Base-by-base conservation (phyloP, 2,113 vertebrate genomes). In the human region DNA sequence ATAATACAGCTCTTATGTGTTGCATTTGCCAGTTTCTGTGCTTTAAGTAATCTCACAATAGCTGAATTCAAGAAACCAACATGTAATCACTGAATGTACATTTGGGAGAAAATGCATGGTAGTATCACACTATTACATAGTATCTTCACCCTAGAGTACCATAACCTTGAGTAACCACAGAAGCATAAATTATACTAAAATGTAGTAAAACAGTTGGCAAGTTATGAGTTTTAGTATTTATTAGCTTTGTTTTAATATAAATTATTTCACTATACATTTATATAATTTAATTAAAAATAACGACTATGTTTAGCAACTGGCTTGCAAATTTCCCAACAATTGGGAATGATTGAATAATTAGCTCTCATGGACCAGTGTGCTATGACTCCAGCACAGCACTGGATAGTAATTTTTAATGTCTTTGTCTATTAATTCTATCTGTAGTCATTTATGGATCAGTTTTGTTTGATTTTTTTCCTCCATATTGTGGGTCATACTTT, bases 261-360 rank as follows among this genome's bases (percentile, higher is more conserved):
- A 79, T 73, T 66, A 84, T 90, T 90, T 76, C 48, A 86, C 38
- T 38, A 11, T 64, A 30, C 76, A 5, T 94, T 45, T 73, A 59
- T 55, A 73, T 79, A 72, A 83, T 48, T 90, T 82, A 82, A 78
- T 79, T 92, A 79, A 79, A 93, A 93, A 94, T 48, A 43, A 78
- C 90, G 9, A 6, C 13, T 75, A 25, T 79, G 17, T 80, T 96
- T 64, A 55, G 11, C 48, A 72, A 70, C 38, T 91, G 30, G 25
- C 52, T 92, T 94, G 16, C 57, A 86, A 96, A 83, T 79, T 88
- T 94, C 38, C n/a, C 45, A 88, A 5, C 87, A 88, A 92, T 95
- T 93, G 30, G 81, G 38, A 76, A 38, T 64, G 90, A 76, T 52
- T 94, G 35, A 93, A 94, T 20, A 86, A n/a, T 57, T 92, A 43